Evolutionary conservation across 1,140 invertebrate species (phyloP), one percentile per base, ranked within the genome.

Genomic region (Drosophila paulistorum): DNA sequence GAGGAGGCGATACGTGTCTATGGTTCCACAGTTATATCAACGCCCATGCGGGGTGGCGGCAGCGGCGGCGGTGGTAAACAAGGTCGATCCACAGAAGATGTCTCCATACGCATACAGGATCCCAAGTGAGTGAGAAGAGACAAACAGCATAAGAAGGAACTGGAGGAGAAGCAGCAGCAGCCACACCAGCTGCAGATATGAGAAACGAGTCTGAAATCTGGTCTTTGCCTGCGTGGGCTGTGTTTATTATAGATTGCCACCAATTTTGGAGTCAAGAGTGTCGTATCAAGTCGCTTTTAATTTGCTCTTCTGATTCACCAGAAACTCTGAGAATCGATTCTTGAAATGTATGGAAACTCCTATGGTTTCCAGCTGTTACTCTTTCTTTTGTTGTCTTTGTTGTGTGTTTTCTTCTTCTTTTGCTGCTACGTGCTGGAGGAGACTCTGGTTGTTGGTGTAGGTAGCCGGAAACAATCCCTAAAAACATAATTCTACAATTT

Each of bases 1-100:
- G 96, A 96, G 90, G 95, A 96, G 92, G 95, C 95, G 58, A 96
- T 96, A 74, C 95, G 95, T 87, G 95, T 96, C 7, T 96, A 96
- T 92, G 95, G 96, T 23, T 94, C 95, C 37, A 96, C 95, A 65
- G 95, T 94, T 62, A 95, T 92, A 79, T 92, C 92, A 35, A 93
- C 93, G 74, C 93, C 93, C 85, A 92, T 94, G 81, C 92, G 93
- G 75, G 93, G 93, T 68, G 87, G 79, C 65, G 72, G 72, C 57
- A 68, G 74, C 30, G 87, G 79, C 65, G 72, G 72, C 61, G 70
- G 74, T 26, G 76, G 84, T n/a, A 89, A 89, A 87, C 84, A 91
- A 81, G 84, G 82, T 81, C 87, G 91, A 72, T 92, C 90, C 69
- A 91, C 89, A 65, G 90, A 92, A 77, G 91, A 92, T 80, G 90